Evolutionary conservation across 1,140 invertebrate genomes (phyloP).

Genomic region (Dendrolimus punctatus): DNA sequence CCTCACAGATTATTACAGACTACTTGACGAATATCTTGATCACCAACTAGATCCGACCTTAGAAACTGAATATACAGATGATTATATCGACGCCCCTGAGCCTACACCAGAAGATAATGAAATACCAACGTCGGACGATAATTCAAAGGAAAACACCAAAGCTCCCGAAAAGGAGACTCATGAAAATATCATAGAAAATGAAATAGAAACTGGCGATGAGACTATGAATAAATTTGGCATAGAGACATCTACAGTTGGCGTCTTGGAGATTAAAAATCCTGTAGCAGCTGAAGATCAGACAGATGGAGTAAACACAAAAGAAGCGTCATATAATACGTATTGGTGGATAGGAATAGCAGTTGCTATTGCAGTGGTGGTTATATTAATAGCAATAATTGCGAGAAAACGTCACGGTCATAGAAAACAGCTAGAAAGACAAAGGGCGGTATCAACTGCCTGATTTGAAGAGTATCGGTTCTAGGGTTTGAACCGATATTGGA

Average conservation of each 20-base stretch:
- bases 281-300: constrained; percentile 38
- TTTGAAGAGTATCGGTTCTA: constrained; percentile 70
- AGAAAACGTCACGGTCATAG: constrained; percentile 58
- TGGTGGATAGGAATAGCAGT: constrained; percentile 64
- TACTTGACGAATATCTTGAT: constrained; percentile 61
- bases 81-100: constrained; percentile 38
- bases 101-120: constrained; percentile 36
- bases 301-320: constrained; percentile 32
- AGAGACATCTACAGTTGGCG: constrained; percentile 56
- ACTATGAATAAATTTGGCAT: constrained; percentile 29
- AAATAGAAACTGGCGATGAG: constrained; percentile 47
- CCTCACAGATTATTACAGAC: constrained; percentile 53
- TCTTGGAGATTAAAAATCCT: constrained; percentile 58
- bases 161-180: constrained; percentile 25
- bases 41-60: constrained; percentile 46
- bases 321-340: constrained; percentile 58
- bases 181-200: constrained; percentile 36
- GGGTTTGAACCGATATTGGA: constrained; percentile 36
- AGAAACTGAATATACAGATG: constrained; percentile 27
- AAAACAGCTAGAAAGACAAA: constrained; percentile 55
- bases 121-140: constrained; percentile 24
- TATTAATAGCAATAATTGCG: constrained; percentile 57
- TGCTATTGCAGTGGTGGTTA: constrained; percentile 43
- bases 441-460: constrained; percentile 56
- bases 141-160: constrained; percentile 9